Conservation (phyloP, 2,113 vertebrate species). For the Bombycilla garrulus region DNA sequence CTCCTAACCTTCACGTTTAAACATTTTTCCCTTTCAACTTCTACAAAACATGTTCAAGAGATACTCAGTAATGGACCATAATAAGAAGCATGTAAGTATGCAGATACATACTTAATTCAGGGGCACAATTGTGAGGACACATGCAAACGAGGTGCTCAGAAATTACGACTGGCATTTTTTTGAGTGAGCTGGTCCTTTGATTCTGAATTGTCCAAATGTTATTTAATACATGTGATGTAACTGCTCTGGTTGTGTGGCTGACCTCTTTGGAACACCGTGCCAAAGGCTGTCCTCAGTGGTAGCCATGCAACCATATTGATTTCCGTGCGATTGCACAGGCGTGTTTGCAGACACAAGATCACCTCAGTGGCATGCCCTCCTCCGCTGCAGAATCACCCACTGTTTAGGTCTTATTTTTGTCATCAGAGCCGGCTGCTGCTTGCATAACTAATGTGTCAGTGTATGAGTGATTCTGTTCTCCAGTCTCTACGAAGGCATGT, state of each 20-base stretch:
- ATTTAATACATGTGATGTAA: background rate
- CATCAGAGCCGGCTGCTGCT: background rate
- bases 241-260: background rate
- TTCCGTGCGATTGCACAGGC: fast-evolving
- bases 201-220: background rate
- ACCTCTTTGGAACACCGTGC: background rate
- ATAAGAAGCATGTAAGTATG: background rate
- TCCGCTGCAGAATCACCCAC: background rate
- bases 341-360: background rate
- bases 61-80: background rate
- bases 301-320: background rate
- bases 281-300: background rate
- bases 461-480: background rate
- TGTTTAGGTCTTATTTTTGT: background rate
- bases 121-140: background rate
- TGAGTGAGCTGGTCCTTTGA: background rate
- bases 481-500: background rate
- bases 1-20: background rate
- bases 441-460: background rate
- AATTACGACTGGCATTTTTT: background rate
- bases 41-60: background rate
- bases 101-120: background rate
- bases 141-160: background rate
- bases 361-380: fast-evolving
- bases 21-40: background rate